Evolutionary conservation across 2,113 vertebrate species (phyloP).

Genomic region (Tinamus guttatus): DNA sequence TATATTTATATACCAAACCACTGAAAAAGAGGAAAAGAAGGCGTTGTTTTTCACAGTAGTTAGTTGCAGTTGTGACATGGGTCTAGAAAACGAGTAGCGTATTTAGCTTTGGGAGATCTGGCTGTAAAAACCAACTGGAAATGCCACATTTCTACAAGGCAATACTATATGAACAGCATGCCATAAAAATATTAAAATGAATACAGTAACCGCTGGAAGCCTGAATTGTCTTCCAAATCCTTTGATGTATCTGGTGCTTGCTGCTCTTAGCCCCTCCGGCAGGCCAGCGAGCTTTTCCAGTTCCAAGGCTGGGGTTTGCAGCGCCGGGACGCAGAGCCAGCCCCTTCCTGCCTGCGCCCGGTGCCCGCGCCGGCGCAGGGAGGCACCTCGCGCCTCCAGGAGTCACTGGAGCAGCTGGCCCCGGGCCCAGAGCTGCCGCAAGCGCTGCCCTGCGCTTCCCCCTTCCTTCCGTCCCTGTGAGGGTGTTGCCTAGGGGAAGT

Average conservation of each 20-base stretch:
- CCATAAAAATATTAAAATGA: neutral
- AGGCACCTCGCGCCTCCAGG: rapidly evolving
- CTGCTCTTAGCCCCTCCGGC: neutral
- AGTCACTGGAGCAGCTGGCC: neutral
- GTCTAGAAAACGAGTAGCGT: neutral
- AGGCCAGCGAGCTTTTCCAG: neutral
- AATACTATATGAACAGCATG: rapidly evolving
- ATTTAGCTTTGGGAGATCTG: neutral
- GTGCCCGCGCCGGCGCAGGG: neutral
- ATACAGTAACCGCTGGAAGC: neutral
- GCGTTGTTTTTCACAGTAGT: constrained; percentile 69
- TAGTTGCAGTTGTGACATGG: constrained; percentile 34
- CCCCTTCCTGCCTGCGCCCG: rapidly evolving
- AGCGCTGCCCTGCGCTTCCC: rapidly evolving
- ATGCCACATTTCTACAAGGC: neutral
- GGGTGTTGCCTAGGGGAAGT: neutral
- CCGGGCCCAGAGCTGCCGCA: neutral
- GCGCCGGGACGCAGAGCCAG: neutral
- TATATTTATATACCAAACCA: constrained; percentile 60
- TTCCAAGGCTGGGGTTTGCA: neutral
- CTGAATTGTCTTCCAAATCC: neutral
- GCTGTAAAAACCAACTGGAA: neutral
- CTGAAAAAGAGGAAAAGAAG: constrained; percentile 64
- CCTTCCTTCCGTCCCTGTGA: neutral
- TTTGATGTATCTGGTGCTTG: neutral